Evolutionary conservation across 2,888 invertebrate species (phyloP).

Genomic region (Octonoba sinensis): DNA sequence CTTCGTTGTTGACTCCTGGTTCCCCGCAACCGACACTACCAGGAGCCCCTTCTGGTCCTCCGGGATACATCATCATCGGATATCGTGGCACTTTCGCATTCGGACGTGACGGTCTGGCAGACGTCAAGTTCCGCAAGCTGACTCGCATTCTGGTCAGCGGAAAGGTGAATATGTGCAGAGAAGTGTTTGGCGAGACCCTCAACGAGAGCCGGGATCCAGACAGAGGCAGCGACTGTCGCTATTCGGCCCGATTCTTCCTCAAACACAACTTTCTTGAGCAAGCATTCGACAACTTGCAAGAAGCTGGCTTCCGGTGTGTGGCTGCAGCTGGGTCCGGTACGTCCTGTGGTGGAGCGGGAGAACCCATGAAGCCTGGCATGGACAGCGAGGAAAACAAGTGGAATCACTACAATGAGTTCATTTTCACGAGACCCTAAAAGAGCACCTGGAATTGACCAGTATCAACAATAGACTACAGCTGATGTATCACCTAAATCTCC

Average conservation of each 20-base stretch:
- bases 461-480: conserved; percentile 22
- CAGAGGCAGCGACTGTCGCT: conserved; percentile 90
- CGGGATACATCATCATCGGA: conserved; percentile 91
- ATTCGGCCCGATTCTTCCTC: conserved; percentile 97
- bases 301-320: conserved; percentile 79
- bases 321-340: conserved; percentile 91
- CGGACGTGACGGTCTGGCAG: conserved; percentile 96
- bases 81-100: conserved; percentile 99
- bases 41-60: conserved; percentile 67
- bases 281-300: conserved; percentile 76
- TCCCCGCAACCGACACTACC: conserved; percentile 14
- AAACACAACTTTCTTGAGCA: conserved; percentile 97
- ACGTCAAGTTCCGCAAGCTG: conserved; percentile 98
- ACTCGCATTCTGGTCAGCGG: conserved; percentile 96
- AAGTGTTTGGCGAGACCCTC: conserved; percentile 93
- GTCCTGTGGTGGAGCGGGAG: conserved; percentile 77
- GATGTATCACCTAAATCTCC: conserved; percentile 14
- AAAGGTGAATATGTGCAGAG: conserved; percentile 91
- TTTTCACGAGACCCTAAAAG: conserved; percentile 80
- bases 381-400: conserved; percentile 99
- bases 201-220: conserved; percentile 99
- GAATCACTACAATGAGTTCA: conserved; percentile 99
- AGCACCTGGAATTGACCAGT: background rate
- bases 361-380: conserved; percentile 93
- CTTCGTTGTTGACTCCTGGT: background rate